phyloP scores from a whole-genome alignment of 2,888 invertebrate genomes.

The Orthonychiurus folsomi region DNA sequence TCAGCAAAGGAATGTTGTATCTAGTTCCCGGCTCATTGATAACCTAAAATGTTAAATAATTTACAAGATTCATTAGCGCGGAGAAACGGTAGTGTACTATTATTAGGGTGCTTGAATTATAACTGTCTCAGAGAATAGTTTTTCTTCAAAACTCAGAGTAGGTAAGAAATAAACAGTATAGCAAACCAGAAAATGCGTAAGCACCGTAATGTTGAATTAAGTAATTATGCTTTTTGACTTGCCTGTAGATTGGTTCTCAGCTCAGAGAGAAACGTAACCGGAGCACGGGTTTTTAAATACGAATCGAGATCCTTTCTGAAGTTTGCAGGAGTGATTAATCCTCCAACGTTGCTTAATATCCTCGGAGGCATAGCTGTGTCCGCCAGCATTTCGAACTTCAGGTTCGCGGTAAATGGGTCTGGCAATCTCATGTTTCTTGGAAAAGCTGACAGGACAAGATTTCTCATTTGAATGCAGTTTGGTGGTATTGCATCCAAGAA shows the following conservation, averaged over 20 bases:
- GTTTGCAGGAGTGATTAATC: constrained; percentile 72
- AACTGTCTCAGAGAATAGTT: constrained; percentile 10
- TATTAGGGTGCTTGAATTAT: too few relatives aligned
- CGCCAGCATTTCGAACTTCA: constrained; percentile 83
- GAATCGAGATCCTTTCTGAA: constrained; percentile 96
- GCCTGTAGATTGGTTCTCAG: constrained; percentile 80
- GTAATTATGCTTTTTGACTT: constrained; percentile 28
- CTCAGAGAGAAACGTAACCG: constrained; percentile 91
- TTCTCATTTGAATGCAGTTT: constrained; percentile 95
- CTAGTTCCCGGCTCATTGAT: constrained; percentile 78
- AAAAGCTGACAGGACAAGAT: constrained; percentile 93
- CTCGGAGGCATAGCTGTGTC: constrained; percentile 83
- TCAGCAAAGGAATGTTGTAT: constrained; percentile 93
- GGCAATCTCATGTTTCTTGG: constrained; percentile 96
- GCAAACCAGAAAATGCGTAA: too few relatives aligned
- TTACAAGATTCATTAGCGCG: too few relatives aligned
- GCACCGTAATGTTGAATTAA: background rate
- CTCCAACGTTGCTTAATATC: constrained; percentile 76
- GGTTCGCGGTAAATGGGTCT: constrained; percentile 95
- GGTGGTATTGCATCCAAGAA: constrained; percentile 99
- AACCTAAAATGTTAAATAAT: constrained; percentile 48
- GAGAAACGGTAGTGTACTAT: too few relatives aligned
- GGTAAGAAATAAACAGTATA: background rate
- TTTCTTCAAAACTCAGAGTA: background rate
- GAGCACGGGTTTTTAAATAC: constrained; percentile 85